A percentile compares a stretch with the other conserved stretches of the same genome.
Conservation (phyloP, 2,113 vertebrate genomes). For the Lates calcarifer region DNA sequence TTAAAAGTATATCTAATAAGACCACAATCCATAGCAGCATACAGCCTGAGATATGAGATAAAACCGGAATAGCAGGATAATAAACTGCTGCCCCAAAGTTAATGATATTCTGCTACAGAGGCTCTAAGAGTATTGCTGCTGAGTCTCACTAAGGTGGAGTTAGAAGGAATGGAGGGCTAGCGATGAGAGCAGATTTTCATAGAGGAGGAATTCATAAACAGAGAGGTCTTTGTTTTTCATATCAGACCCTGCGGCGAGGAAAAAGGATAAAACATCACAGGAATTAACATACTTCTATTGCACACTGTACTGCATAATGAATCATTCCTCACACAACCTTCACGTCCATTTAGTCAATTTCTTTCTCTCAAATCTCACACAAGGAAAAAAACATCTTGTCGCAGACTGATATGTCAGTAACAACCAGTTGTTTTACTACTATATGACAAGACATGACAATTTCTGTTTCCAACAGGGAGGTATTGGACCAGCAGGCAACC, state of each 20-base stretch:
- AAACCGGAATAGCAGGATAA: constrained; percentile 16
- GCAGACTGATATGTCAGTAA: background rate
- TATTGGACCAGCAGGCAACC: constrained; percentile 88
- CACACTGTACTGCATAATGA: constrained; percentile 39
- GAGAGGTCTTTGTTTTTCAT: constrained; percentile 59
- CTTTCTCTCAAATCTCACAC: background rate
- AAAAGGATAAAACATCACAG: constrained; percentile 26
- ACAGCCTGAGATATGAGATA: constrained; percentile 1
- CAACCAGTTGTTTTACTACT: background rate
- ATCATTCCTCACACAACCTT: constrained; percentile 24
- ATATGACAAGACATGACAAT: constrained; percentile 27
- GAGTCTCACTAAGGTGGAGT: constrained; percentile 22
- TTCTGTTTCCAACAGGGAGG: constrained; percentile 86
- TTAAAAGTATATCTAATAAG: constrained; percentile 12
- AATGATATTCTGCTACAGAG: constrained; percentile 37
- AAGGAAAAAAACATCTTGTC: background rate
- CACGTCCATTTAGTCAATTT: background rate
- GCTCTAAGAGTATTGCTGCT: constrained; percentile 8
- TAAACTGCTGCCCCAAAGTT: background rate
- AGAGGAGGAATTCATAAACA: constrained; percentile 45
- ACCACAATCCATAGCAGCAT: constrained; percentile 28
- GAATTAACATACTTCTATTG: constrained; percentile 18
- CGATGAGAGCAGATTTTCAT: constrained; percentile 52
- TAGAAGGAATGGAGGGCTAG: constrained; percentile 13
- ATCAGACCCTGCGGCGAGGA: constrained; percentile 31